phyloP scores from a whole-genome alignment of 2,888 invertebrate genomes.

The Drosophila paranaensis region DNA sequence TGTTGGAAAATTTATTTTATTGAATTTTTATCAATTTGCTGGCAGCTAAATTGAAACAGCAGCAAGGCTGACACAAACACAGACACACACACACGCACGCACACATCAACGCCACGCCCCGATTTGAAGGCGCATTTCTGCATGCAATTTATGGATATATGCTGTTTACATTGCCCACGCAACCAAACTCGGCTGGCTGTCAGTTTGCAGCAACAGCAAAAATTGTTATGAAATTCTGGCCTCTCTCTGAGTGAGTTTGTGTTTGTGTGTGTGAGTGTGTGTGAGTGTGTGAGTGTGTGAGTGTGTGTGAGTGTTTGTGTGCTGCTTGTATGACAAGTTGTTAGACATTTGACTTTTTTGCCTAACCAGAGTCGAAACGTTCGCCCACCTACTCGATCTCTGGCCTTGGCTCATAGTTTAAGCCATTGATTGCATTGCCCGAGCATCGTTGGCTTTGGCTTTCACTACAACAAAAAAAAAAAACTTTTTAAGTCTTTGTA shows the following conservation, averaged over 20 bases:
- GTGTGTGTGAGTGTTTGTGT: conserved; percentile 35
- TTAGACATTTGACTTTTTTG: conserved; percentile 68
- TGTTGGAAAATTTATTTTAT: conserved; percentile 61
- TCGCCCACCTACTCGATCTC: conserved; percentile 7
- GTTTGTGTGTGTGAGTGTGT: conserved; percentile 41
- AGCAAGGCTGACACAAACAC: conserved; percentile 19
- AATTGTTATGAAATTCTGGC: conserved; percentile 68
- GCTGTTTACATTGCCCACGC: conserved; percentile 40
- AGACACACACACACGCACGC: neutral
- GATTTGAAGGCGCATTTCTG: conserved; percentile 15
- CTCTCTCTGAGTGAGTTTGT: conserved; percentile 31
- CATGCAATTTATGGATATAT: conserved; percentile 22
- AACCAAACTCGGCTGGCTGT: conserved; percentile 1
- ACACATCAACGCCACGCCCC: conserved; percentile 7
- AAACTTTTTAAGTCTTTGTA: conserved; percentile 70
- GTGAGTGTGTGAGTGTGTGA: no score
- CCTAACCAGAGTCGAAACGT: conserved; percentile 26
- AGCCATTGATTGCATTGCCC: conserved; percentile 76
- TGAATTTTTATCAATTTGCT: conserved; percentile 76
- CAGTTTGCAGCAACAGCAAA: conserved; percentile 46
- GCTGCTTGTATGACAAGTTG: conserved; percentile 74
- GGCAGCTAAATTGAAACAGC: conserved; percentile 62
- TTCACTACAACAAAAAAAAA: conserved; percentile 32
- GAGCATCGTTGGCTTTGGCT: conserved; percentile 59
- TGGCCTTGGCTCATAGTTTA: conserved; percentile 49